Evolutionary conservation across 2,113 vertebrate species (phyloP).

Genomic region (human (Homo sapiens)): GRCh38 chr6:22158501-22159000

Average conservation of each 20-base stretch:
- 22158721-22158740: neutral
- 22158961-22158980: neutral
- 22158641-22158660: neutral
- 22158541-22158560: too few species aligned
- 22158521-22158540: neutral
- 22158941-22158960: constrained; percentile 9
- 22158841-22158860: neutral
- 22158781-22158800: neutral
- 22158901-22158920: constrained; percentile 43
- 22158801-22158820: neutral
- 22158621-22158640: neutral
- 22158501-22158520: neutral
- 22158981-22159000: constrained; percentile 25
- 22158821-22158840: neutral
- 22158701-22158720: neutral
- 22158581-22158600: neutral
- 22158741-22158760: neutral
- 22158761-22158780: neutral
- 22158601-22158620: neutral
- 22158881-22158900: constrained; percentile 30
- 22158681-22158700: neutral
- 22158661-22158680: neutral
- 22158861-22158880: neutral
- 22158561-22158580: neutral
- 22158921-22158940: constrained; percentile 19